Conservation (phyloP, 2,888 invertebrate species). For the Apeira syringaria region DNA sequence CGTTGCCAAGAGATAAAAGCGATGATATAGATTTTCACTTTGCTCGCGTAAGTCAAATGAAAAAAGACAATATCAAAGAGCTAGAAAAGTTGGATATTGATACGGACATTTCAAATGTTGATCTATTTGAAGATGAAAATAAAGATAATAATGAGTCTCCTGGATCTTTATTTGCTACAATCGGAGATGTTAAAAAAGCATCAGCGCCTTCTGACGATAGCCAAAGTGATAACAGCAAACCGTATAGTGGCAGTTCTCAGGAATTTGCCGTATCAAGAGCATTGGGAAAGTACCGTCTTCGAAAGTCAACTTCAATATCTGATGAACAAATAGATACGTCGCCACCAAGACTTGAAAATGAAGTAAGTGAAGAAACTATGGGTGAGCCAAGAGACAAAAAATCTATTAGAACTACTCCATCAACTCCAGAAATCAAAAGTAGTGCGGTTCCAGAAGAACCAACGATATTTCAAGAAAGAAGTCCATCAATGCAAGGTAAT, state of each 20-base stretch:
- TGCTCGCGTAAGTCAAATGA: constrained; percentile 80
- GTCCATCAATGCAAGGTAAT: constrained; percentile 86
- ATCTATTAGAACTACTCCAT: constrained; percentile 46
- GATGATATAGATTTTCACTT: constrained; percentile 80
- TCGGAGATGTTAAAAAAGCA: constrained; percentile 88
- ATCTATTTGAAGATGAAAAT: constrained; percentile 83
- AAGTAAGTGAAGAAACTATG: constrained; percentile 45
- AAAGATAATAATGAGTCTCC: constrained; percentile 85
- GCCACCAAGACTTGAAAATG: constrained; percentile 60
- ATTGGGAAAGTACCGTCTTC: constrained; percentile 90
- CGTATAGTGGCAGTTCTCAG: constrained; percentile 87
- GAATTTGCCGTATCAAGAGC: constrained; percentile 94
- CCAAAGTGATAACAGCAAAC: constrained; percentile 78
- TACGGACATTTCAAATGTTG: constrained; percentile 83
- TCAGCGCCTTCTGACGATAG: constrained; percentile 84
- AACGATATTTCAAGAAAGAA: constrained; percentile 81
- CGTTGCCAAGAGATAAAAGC: constrained; percentile 72
- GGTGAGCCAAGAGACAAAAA: constrained; percentile 61
- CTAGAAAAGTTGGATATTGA: constrained; percentile 82
- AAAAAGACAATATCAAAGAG: constrained; percentile 74
- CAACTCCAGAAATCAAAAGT: constrained; percentile 68
- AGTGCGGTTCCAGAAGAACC: constrained; percentile 76
- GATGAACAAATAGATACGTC: constrained; percentile 86
- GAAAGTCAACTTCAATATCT: constrained; percentile 88
- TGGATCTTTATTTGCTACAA: constrained; percentile 88